Evolutionary conservation across 2,888 invertebrate species (phyloP).

Genomic region (Phaonia tiefii): DNA sequence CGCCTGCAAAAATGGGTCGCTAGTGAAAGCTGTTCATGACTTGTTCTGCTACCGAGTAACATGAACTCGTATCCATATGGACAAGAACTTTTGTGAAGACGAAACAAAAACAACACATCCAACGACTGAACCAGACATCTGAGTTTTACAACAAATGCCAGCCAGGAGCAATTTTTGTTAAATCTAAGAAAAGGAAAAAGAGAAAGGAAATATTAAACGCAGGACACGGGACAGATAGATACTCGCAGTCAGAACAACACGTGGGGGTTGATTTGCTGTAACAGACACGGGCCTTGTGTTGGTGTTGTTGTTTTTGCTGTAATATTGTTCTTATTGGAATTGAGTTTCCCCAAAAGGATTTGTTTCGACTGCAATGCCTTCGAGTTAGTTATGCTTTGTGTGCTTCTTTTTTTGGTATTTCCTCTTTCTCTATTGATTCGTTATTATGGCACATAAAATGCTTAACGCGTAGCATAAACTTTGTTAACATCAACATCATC

Average conservation of each 20-base stretch:
- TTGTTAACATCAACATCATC: slow-evolving; percentile 34
- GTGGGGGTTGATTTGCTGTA: slow-evolving; percentile 51
- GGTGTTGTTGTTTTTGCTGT: slow-evolving; percentile 26
- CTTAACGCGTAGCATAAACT: slow-evolving; percentile 12
- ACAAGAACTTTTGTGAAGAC: not conserved
- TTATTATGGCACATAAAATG: slow-evolving; percentile 49
- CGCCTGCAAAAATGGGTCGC: slow-evolving; percentile 30
- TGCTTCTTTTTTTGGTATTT: slow-evolving; percentile 21
- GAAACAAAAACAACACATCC: not conserved
- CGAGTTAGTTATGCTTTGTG: slow-evolving; percentile 44
- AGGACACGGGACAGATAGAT: slow-evolving; percentile 41
- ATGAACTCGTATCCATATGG: too few species aligned
- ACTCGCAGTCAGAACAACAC: slow-evolving; percentile 20
- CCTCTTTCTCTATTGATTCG: slow-evolving; percentile 55
- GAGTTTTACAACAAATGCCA: not conserved
- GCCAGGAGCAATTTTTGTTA: slow-evolving; percentile 27
- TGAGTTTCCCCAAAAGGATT: slow-evolving; percentile 36
- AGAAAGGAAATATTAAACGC: slow-evolving; percentile 50
- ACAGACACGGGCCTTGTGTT: slow-evolving; percentile 46
- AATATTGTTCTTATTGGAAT: slow-evolving; percentile 27
- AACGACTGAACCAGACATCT: not conserved
- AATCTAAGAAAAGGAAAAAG: slow-evolving; percentile 2
- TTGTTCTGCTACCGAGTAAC: not conserved
- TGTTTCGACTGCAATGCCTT: slow-evolving; percentile 42
- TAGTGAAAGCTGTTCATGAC: slow-evolving; percentile 23